Percentiles rank a stretch among this genome's conserved stretches.
phyloP scores from a whole-genome alignment of 2,113 vertebrate genomes.

The Tupaia tana region DNA sequence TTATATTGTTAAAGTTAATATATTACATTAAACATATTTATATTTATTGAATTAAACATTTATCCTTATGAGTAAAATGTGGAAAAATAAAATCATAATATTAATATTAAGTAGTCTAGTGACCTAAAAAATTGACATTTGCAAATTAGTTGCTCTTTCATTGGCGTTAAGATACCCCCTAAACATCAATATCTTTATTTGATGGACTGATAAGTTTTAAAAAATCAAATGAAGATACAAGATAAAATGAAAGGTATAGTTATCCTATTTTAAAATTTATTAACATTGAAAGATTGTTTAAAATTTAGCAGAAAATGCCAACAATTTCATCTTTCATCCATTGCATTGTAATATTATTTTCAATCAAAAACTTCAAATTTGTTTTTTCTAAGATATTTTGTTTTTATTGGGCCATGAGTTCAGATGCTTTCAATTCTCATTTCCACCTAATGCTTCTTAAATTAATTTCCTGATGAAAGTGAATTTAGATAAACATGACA shows the following conservation, averaged over 20 bases:
- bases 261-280: background rate
- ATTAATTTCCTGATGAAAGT: background rate
- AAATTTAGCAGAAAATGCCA: background rate
- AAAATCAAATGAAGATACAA: background rate
- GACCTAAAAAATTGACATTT: background rate
- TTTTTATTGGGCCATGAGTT: background rate
- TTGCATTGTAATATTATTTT: background rate
- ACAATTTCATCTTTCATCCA: background rate
- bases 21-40: background rate
- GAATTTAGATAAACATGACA: constrained; percentile 49
- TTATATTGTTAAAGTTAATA: background rate
- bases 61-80: background rate
- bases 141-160: background rate
- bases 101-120: background rate
- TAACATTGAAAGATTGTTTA: background rate
- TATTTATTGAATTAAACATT: background rate
- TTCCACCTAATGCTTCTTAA: background rate
- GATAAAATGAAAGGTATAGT: background rate
- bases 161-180: background rate
- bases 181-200: background rate
- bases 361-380: background rate
- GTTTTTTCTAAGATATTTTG: background rate
- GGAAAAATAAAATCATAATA: background rate
- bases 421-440: background rate
- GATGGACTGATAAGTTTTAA: background rate